Evolutionary conservation across 2,797 vertebrate species (phyloP), one percentile per base, ranked within the genome.

Genomic region (Knipowitschia caucasica): DNA sequence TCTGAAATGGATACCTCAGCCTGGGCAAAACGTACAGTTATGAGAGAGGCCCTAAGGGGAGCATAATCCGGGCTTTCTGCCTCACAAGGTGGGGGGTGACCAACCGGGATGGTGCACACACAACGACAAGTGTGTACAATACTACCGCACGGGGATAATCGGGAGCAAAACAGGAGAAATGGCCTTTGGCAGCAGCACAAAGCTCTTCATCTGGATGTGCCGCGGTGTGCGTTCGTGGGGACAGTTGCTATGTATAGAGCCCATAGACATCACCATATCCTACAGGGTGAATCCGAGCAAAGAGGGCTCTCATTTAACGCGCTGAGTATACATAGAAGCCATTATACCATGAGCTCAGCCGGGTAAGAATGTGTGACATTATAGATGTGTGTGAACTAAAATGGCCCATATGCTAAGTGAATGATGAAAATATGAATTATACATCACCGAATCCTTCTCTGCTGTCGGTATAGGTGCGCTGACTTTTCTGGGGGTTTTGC

Each of bases 21-120:
- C 58, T 57, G 35, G 26, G 40, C 6, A 57, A 45, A 50, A 59
- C 61, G 40, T 14, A 17, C 14, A 63, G 53, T 24, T 12, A 64
- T 17, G 8, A 33, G 35, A 49, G n/a, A n/a, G n/a, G 34, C 33
- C 42, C 23, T 43, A 40, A 46, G 51, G 21, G 26, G 35, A 62
- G 26, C n/a, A 18, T 43, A 71, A 58, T 55, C 34, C 34, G 27
- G n/a, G 18, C 24, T 63, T 60, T 68, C 54, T 39, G 33, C 46
- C 33, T 27, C 2, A 23, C 56, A 17, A 53, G 26, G 47, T 25
- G 15, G 51, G 18, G 51, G 23, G 21, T 65, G 61, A 71, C 56
- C 59, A 44, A 42, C 59, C 24, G 24, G 14, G 21, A 36, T 43
- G 43, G 58, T 45, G 34, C 24, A 26, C 40, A 38, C 44, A 47